phyloP scores from a whole-genome alignment of 30 jellyfish, hydroid and myxozoan species.

The Chironex yamaguchii region DNA sequence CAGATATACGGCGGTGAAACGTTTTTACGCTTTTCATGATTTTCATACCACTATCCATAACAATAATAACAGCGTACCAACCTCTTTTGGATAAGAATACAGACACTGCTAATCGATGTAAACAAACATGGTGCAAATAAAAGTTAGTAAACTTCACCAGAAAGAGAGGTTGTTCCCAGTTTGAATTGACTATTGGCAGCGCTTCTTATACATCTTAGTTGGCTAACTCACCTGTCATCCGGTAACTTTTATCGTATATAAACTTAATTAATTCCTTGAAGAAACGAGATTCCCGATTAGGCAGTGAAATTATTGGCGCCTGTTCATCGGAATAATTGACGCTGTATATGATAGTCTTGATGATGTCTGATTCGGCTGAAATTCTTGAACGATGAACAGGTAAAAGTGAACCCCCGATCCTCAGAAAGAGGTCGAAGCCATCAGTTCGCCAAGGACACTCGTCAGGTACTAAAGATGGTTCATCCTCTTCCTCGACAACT shows the following conservation, averaged over 20 bases:
- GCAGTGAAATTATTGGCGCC: neutral
- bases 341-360: constrained; percentile 42
- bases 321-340: neutral
- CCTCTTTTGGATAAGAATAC: too few species aligned
- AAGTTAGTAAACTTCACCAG: too few species aligned
- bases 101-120: too few species aligned
- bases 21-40: too few species aligned
- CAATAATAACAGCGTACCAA: too few species aligned
- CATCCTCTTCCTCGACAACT: too few species aligned
- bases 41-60: too few species aligned
- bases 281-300: neutral
- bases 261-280: neutral
- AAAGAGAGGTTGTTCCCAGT: too few species aligned
- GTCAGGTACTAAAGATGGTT: neutral
- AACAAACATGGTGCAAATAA: too few species aligned
- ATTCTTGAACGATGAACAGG: constrained; percentile 59
- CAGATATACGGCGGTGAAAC: too few species aligned
- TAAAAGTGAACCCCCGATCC: constrained; percentile 62
- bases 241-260: neutral
- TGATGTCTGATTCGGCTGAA: constrained; percentile 70
- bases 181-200: too few species aligned
- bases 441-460: constrained; percentile 66
- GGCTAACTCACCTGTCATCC: neutral
- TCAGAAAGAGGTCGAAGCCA: constrained; percentile 49
- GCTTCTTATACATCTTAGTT: neutral